Evolutionary conservation across 2,113 vertebrate genomes (phyloP), one percentile per base, ranked within the genome.

Genomic region (Cyphomyrus plagiostoma): DNA sequence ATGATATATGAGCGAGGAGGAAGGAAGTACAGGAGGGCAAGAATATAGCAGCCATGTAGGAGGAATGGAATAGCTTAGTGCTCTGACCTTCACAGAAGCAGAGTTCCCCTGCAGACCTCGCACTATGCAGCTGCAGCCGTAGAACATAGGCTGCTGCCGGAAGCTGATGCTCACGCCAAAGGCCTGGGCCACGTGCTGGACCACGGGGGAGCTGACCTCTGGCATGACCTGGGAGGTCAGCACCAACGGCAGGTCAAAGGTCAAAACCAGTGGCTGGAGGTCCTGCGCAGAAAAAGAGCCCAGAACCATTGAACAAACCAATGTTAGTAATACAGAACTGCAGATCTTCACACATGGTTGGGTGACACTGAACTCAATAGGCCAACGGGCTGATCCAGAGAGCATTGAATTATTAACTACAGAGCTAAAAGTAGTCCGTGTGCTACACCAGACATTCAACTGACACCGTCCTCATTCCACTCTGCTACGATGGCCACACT

Each of bases 121-220:
- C 52, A 96, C 92, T 0, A 93, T 93, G 88, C 96, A 97, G 91
- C 92, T 95, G 89, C 94, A 62, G 90, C 94, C 94, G 49, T 94
- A 96, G 91, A 96, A 93, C 66, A 92, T 53, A 3, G 95, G 89
- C 86, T 95, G 96, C 0, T 94, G 92, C 90, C 95, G 94, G 92
- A 97, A 95, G 90, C 94, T 96, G 90, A 97, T 93, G 1, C 90
- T 96, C 88, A 97, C 94, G 58, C 95, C 95, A 0, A 96, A 91
- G 9, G 94, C 92, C 92, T 96, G 96, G 46, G 93, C 94, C 7
- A 97, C 93, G 91, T 96, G 95, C 92, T 96, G 95, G 90, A 97
- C 93, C 86, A 96, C 92, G 0, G 96, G 96, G 0, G 96, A 96
- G 26, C 92, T 91, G 0, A 93, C 92, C n/a, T 97, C 96, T 8